A percentile compares a stretch with the other conserved stretches of the same genome.
Evolutionary conservation across 2,113 vertebrate genomes (phyloP).

Genomic region (Tamias sibiricus): DNA sequence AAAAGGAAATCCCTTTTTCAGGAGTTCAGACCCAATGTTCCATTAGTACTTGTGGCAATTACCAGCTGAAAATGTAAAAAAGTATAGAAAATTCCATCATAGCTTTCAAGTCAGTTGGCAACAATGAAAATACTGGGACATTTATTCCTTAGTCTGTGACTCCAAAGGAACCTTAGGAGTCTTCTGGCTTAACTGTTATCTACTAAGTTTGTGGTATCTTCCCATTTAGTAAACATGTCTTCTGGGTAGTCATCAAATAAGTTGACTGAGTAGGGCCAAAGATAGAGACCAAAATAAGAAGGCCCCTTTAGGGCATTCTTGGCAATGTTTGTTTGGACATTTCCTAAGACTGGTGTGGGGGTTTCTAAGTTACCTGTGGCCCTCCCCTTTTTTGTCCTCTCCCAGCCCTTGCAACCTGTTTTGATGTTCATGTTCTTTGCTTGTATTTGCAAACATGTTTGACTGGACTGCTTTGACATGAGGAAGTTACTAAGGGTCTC

Average conservation of each 20-base stretch:
- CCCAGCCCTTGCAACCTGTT: not conserved
- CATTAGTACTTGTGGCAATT: not conserved
- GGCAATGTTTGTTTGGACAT: not conserved
- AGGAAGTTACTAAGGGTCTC: not conserved
- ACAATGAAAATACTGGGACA: not conserved
- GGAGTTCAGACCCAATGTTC: not conserved
- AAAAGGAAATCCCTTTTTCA: constrained; percentile 24
- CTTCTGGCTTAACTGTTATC: not conserved
- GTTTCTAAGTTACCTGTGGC: not conserved
- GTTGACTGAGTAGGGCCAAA: not conserved
- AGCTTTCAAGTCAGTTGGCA: not conserved
- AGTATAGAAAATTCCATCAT: not conserved
- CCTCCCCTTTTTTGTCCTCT: not conserved
- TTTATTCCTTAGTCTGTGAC: not conserved
- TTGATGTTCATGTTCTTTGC: not conserved
- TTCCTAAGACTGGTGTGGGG: not conserved
- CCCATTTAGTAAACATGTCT: not conserved
- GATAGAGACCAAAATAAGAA: not conserved
- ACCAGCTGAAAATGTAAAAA: not conserved
- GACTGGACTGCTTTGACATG: not conserved
- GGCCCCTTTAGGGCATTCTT: not conserved
- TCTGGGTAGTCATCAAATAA: not conserved
- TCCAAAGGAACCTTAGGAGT: not conserved
- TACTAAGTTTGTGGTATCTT: not conserved
- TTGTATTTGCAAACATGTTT: not conserved